These are phyloP conservation scores for Portunus trituberculatus DNA, from an alignment of 1,140 invertebrate species.

Conservation along the genomic window DNA sequence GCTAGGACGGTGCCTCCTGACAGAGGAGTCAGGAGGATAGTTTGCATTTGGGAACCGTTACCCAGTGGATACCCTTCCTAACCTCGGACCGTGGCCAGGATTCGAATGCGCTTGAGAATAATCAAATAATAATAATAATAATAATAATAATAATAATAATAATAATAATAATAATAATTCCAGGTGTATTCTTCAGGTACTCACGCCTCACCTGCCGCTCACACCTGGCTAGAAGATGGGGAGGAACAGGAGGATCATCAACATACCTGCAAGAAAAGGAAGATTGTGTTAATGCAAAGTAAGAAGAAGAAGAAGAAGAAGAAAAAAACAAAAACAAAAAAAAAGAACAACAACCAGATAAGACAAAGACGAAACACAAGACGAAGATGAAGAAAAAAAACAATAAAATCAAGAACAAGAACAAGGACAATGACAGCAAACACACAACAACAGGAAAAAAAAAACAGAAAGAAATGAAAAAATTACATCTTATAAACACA, in stretches of 20 bases:
- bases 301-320: not conserved
- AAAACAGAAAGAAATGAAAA: not conserved
- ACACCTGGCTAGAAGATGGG: not conserved
- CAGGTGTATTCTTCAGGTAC: not conserved
- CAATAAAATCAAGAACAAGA: not conserved
- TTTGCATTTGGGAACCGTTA: no score
- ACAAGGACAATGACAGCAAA: not conserved
- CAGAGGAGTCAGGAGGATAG: no score
- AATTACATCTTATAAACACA: not conserved
- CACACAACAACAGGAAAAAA: not conserved
- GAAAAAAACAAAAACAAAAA: not conserved
- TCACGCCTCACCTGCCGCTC: not conserved
- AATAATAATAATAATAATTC: no score
- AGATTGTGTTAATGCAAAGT: not conserved
- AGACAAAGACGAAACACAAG: not conserved
- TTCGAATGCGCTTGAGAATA: no score
- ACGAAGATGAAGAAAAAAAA: not conserved
- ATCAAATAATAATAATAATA: no score
- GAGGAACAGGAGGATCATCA: not conserved
- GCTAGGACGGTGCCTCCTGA: no score
- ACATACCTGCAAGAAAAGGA: not conserved
- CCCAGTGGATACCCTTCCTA: no score
- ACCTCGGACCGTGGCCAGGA: no score
- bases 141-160: no score
- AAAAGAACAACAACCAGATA: not conserved